Evolutionary conservation across 2,888 invertebrate species (phyloP).

Genomic region (Netelia fuscicornis): DNA sequence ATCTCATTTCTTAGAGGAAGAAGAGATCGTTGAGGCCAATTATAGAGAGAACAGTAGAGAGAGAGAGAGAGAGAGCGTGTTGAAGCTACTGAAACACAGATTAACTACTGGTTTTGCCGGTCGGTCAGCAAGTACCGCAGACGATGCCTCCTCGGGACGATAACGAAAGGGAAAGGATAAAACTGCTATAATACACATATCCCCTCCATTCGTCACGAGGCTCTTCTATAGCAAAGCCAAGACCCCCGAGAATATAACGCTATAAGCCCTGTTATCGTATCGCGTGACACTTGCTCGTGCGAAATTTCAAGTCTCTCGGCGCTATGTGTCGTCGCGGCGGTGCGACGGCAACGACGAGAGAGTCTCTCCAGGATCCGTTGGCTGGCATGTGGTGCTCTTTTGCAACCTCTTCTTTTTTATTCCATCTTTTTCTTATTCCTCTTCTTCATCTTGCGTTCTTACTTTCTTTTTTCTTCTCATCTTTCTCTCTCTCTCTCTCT

Average conservation of each 20-base stretch:
- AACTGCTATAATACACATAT: conserved; percentile 65
- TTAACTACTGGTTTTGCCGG: conserved; percentile 51
- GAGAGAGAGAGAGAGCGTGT: conserved; percentile 15
- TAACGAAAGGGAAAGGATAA: conserved; percentile 72
- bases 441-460: conserved; percentile 28
- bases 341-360: conserved; percentile 9
- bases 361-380: conserved; percentile 22
- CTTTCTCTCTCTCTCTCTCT: conserved; percentile 19
- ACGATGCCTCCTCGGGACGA: conserved; percentile 45
- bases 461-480: conserved; percentile 47
- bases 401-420: conserved; percentile 46
- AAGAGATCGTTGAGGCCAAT: not conserved
- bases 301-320: conserved; percentile 66
- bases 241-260: not conserved
- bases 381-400: conserved; percentile 52
- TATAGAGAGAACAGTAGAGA: not conserved
- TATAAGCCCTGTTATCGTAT: conserved; percentile 71
- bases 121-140: conserved; percentile 26
- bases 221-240: not conserved
- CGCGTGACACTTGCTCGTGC: conserved; percentile 75
- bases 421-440: conserved; percentile 34
- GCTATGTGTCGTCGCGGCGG: conserved; percentile 2
- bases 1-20: not conserved
- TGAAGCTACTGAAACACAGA: conserved; percentile 12
- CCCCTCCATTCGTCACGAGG: not conserved